Evolutionary conservation across 2,888 invertebrate species (phyloP).

Genomic region (Ennomos erosarius): DNA sequence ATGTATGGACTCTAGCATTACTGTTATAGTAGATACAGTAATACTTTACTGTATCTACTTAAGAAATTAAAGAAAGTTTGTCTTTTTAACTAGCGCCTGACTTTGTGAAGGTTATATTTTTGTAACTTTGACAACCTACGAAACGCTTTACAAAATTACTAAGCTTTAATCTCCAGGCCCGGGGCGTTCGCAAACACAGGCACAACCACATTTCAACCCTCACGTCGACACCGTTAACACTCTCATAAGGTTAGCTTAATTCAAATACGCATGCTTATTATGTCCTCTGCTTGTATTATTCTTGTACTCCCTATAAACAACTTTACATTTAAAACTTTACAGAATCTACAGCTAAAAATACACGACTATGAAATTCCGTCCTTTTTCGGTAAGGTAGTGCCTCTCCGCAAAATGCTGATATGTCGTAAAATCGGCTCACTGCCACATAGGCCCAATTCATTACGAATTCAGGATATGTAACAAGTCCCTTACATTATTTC

Average conservation of each 20-base stretch:
- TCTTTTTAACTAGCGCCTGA: no score
- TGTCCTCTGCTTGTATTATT: no score
- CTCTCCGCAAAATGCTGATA: constrained; percentile 23
- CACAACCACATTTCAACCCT: background rate
- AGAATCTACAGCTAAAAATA: background rate
- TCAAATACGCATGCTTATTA: background rate
- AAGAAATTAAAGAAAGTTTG: no score
- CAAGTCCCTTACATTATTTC: constrained; percentile 36
- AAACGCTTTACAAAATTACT: background rate
- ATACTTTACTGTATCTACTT: no score
- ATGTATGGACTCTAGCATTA: no score
- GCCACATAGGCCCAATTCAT: constrained; percentile 24
- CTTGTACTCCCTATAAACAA: no score
- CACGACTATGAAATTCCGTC: background rate
- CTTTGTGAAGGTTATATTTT: no score
- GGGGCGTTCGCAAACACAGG: background rate
- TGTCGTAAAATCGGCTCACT: constrained; percentile 18
- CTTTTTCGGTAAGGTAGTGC: constrained; percentile 1
- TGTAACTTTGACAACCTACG: background rate
- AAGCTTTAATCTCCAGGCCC: background rate
- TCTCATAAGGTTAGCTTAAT: background rate
- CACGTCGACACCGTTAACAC: constrained; percentile 3
- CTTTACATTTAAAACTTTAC: no score
- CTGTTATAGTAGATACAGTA: no score
- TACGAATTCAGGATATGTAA: constrained; percentile 35